phyloP scores from a whole-genome alignment of 2,113 vertebrate genomes.

The Phylloscopus whistleri region DNA sequence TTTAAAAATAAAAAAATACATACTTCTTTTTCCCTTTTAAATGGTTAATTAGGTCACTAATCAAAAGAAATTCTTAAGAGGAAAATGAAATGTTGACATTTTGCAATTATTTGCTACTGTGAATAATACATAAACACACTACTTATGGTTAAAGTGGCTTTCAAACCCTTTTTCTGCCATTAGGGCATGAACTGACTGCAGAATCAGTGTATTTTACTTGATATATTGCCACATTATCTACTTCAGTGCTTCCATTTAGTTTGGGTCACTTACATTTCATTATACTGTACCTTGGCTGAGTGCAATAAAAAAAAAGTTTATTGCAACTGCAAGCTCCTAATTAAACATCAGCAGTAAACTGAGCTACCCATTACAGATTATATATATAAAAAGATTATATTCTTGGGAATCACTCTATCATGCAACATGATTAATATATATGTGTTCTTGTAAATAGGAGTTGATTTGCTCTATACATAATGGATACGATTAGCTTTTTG shows the following conservation, averaged over 20 bases:
- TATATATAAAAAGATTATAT: slow-evolving; percentile 57
- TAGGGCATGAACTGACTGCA: slow-evolving; percentile 61
- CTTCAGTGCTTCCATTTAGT: slow-evolving; percentile 39
- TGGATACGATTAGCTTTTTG: slow-evolving; percentile 46
- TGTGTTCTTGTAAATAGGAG: slow-evolving; percentile 41
- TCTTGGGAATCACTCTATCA: slow-evolving; percentile 52
- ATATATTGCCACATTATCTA: slow-evolving; percentile 35
- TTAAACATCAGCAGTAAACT: slow-evolving; percentile 67
- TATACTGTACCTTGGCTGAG: slow-evolving; percentile 50
- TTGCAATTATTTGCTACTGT: slow-evolving; percentile 76
- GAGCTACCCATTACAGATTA: slow-evolving; percentile 54
- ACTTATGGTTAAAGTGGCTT: slow-evolving; percentile 70
- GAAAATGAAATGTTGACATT: slow-evolving; percentile 79
- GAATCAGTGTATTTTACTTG: slow-evolving; percentile 47
- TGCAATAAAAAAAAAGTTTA: slow-evolving; percentile 58
- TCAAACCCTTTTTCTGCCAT: slow-evolving; percentile 62
- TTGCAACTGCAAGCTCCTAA: slow-evolving; percentile 61
- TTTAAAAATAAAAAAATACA: slow-evolving; percentile 51
- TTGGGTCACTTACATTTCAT: slow-evolving; percentile 57
- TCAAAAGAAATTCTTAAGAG: slow-evolving; percentile 74
- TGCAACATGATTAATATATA: slow-evolving; percentile 47
- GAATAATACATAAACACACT: slow-evolving; percentile 77
- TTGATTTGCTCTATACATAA: slow-evolving; percentile 38
- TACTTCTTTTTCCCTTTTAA: slow-evolving; percentile 46
- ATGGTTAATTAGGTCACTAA: slow-evolving; percentile 77